Conservation (phyloP, 1,140 invertebrate species). For the Drosophila repleta region DNA sequence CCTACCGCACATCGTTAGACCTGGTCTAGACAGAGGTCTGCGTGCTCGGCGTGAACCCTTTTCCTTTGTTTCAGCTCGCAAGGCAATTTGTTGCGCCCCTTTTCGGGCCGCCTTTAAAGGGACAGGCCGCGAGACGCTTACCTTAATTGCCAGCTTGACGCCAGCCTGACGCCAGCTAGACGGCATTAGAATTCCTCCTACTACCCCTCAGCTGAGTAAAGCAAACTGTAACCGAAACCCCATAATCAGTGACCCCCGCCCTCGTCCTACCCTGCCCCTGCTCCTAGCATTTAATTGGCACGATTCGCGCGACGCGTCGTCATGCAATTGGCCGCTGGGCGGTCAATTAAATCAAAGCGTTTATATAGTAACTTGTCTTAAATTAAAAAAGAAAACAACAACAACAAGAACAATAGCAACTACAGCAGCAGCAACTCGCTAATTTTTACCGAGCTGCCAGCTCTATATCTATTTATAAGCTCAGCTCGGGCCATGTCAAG, state of each 20-base stretch:
- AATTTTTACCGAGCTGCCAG: slow-evolving; percentile 31
- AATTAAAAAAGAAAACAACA: slow-evolving; percentile 39
- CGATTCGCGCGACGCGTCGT: slow-evolving; percentile 68
- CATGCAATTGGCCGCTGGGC: slow-evolving; percentile 63
- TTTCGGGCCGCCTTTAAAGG: slow-evolving; percentile 32
- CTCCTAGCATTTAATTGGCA: slow-evolving; percentile 69
- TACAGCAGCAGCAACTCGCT: slow-evolving; percentile 18
- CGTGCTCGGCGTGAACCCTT: slow-evolving; percentile 71
- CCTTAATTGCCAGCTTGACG: slow-evolving; percentile 48
- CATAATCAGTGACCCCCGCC: slow-evolving; percentile 58
- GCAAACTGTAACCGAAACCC: slow-evolving; percentile 49
- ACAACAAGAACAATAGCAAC: not conserved
- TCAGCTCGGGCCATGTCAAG: slow-evolving; percentile 39
- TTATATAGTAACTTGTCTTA: slow-evolving; percentile 70
- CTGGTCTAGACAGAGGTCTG: slow-evolving; percentile 70
- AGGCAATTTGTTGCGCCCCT: slow-evolving; percentile 63
- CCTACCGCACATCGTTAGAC: slow-evolving; percentile 73
- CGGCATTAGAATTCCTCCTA: slow-evolving; percentile 49
- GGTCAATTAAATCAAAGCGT: slow-evolving; percentile 66
- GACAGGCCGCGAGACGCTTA: slow-evolving; percentile 37
- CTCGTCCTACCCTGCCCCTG: not conserved
- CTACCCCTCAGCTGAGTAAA: slow-evolving; percentile 5
- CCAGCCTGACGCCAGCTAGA: slow-evolving; percentile 50
- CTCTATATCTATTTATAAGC: slow-evolving; percentile 58
- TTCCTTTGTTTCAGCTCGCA: slow-evolving; percentile 9